phyloP scores from a whole-genome alignment of 2,113 vertebrate species.

The Haplochromis vanheusdeni region DNA sequence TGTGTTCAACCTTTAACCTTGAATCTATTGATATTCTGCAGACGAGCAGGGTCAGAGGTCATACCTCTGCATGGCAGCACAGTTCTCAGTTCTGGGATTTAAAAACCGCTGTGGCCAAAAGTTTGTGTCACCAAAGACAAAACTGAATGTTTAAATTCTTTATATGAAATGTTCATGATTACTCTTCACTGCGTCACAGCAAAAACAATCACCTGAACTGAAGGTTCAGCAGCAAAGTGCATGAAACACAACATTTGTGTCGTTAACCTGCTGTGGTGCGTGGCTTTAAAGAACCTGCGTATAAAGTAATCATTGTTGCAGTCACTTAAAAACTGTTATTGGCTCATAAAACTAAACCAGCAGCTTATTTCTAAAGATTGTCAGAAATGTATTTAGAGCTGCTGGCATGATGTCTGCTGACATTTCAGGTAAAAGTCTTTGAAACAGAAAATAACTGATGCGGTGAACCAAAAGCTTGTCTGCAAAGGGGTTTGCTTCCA shows the following conservation, averaged over 20 bases:
- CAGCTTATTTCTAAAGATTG: fast-evolving
- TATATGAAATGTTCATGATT: fast-evolving
- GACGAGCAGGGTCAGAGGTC: not conserved
- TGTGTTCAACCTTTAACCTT: not conserved
- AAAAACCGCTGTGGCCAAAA: not conserved
- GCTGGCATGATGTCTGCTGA: not conserved
- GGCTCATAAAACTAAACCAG: not conserved
- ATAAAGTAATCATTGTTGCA: not conserved
- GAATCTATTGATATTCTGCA: fast-evolving
- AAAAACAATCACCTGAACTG: not conserved
- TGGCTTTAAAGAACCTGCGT: not conserved
- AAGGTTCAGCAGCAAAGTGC: not conserved
- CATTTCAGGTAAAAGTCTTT: not conserved
- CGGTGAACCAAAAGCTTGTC: not conserved
- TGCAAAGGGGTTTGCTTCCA: not conserved
- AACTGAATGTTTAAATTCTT: not conserved
- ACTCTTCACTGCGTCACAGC: not conserved
- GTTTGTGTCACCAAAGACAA: not conserved
- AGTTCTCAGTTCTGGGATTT: not conserved
- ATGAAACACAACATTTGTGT: not conserved
- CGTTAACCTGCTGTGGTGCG: fast-evolving
- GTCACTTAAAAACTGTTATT: not conserved
- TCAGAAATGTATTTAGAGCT: not conserved
- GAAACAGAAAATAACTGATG: not conserved
- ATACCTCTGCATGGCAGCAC: not conserved